Base-by-base conservation (phyloP, 30 jellyfish, hydroid and myxozoan genomes). In the Sanderia malayensis region DNA sequence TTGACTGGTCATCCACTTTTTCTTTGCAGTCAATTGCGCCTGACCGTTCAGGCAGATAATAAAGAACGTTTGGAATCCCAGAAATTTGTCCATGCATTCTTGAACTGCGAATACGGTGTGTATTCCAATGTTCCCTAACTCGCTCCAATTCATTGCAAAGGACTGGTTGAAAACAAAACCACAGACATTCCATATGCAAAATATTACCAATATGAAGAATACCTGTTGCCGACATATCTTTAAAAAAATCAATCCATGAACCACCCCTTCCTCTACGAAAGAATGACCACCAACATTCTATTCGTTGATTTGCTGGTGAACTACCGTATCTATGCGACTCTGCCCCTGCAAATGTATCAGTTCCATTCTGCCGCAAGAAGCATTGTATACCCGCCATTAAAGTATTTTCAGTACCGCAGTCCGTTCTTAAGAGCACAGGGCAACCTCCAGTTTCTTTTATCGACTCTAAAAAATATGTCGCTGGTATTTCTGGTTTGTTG, bases 371-470 rank as follows among this genome's bases (percentile, higher is more conserved):
- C 25, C 83, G 45, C 8, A 18, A 4, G 29, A 4, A 44, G 15
- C 83, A n/a, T 49, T 70, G 71, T 45, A 70, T 26, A 4, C 52
- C 57, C 2, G 85, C 85, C 60, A 57, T 57, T 20, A 31, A 15
- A n/a, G 49, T 46, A 61, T 81, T 69, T 81, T 81, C 86, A 9
- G 67, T 46, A 7, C 94, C 86, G 6, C 74, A 46, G 37, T 81
- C 73, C 2, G 81, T 46, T 41, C 74, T 59, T 31, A 81, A 20
- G 27, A 29, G 59, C 26, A 0, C 23, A 17, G 86, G 87, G 19
- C 49, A 26, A 24, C 58, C 68, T 29, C 37, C 70, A 19, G 33
- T 7, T n/a, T 41, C 64, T 21, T 37, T 20, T 4, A 75, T 70
- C 6, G 27, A 19, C 4, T 75, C 70, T 34, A 75, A 21, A 41